Percentiles rank a stretch among this genome's conserved stretches.
Conservation (phyloP, 2,888 invertebrate genomes). For the Thera britannica region DNA sequence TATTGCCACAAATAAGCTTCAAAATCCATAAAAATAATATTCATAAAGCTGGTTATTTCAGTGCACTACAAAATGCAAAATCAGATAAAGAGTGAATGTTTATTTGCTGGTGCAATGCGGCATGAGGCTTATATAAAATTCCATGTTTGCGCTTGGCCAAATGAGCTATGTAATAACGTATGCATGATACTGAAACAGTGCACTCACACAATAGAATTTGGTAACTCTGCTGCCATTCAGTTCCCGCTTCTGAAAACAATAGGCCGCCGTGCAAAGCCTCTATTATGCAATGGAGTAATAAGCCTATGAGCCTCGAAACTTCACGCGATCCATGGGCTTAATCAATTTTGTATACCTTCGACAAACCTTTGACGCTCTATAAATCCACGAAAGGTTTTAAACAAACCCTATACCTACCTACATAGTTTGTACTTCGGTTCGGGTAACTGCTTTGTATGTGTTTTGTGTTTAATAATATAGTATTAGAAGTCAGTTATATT, state of each 20-base stretch:
- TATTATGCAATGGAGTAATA: conserved; percentile 43
- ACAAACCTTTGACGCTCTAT: no score
- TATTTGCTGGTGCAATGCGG: conserved; percentile 27
- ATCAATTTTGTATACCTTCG: conserved; percentile 7
- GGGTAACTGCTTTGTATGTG: no score
- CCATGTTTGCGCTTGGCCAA: conserved; percentile 57
- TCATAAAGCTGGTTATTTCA: neutral
- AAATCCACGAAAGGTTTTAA: neutral
- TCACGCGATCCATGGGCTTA: conserved; percentile 11
- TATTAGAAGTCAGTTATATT: no score
- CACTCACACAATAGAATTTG: conserved; percentile 68
- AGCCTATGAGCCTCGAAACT: conserved; percentile 46
- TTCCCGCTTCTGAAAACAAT: conserved; percentile 63
- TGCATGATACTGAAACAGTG: conserved; percentile 57
- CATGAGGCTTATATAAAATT: conserved; percentile 55
- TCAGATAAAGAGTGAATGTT: conserved; percentile 19
- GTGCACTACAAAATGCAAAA: conserved; percentile 9
- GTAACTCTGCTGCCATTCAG: conserved; percentile 50
- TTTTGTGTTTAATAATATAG: no score
- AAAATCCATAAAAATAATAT: neutral
- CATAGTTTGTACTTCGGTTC: no score
- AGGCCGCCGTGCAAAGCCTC: conserved; percentile 44
- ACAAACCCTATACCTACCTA: no score
- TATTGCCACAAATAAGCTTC: conserved; percentile 5
- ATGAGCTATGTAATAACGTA: conserved; percentile 61